phyloP scores from a whole-genome alignment of 2,888 invertebrate genomes.

The Sinopyrophorus schimmeli region DNA sequence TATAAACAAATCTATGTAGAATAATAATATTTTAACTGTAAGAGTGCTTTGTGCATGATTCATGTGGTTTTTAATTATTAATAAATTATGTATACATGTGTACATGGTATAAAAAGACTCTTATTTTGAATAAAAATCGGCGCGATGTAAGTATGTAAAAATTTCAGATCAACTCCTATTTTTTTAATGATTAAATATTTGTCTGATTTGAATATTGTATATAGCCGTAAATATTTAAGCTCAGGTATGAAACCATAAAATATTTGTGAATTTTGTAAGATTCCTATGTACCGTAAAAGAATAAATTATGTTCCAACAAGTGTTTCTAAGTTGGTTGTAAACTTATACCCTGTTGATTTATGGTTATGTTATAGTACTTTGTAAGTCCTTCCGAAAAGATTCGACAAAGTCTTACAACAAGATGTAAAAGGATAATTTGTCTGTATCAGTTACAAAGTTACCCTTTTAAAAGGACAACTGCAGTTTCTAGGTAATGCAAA shows the following conservation, averaged over 20 bases:
- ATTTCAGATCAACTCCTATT: neutral
- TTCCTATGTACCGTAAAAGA: constrained; percentile 10
- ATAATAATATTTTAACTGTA: no score
- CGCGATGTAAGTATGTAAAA: no score
- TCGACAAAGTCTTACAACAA: constrained; percentile 21
- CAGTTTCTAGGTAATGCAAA: constrained; percentile 26
- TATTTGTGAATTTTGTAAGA: neutral
- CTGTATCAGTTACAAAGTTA: constrained; percentile 26
- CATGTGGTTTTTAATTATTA: no score
- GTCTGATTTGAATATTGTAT: neutral
- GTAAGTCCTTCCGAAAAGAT: constrained; percentile 20
- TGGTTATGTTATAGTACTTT: constrained; percentile 22
- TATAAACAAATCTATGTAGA: no score
- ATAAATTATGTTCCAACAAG: constrained; percentile 22
- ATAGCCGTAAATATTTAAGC: neutral
- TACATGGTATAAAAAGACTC: no score
- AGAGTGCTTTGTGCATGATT: no score
- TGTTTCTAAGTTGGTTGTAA: constrained; percentile 20
- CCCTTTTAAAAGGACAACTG: constrained; percentile 29
- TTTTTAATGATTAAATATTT: neutral
- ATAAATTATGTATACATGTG: no score
- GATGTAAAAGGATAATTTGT: constrained; percentile 26
- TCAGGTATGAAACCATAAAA: no score
- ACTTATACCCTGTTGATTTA: constrained; percentile 29
- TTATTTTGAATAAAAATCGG: no score